These are phyloP conservation scores for Malthinus seriepunctatus DNA, from an alignment of 2,888 invertebrate genomes.

Conservation along the genomic window DNA sequence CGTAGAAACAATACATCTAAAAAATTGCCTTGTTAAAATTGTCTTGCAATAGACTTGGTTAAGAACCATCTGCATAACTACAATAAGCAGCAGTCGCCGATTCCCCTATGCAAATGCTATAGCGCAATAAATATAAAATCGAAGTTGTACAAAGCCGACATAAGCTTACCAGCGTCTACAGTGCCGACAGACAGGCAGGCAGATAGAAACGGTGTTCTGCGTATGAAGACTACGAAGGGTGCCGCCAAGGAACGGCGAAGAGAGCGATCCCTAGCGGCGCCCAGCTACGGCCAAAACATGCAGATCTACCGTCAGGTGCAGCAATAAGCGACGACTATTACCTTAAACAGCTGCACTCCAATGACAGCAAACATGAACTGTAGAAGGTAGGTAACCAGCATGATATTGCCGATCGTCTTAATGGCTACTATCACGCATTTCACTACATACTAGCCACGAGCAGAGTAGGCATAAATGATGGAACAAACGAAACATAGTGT, in stretches of 20 bases:
- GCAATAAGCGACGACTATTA: constrained; percentile 59
- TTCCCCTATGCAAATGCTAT: constrained; percentile 26
- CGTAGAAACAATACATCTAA: constrained; percentile 33
- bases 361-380: constrained; percentile 99
- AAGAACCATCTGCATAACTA: constrained; percentile 42
- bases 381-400: constrained; percentile 99
- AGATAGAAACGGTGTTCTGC: constrained; percentile 38
- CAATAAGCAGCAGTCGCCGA: constrained; percentile 35
- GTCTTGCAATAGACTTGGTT: constrained; percentile 30
- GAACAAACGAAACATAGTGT: constrained; percentile 48
- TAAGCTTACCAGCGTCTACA: constrained; percentile 50
- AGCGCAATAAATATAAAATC: constrained; percentile 30
- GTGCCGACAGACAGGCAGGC: constrained; percentile 48
- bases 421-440: constrained; percentile 99
- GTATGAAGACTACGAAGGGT: constrained; percentile 32
- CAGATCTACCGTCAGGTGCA: constrained; percentile 51
- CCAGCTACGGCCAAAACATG: constrained; percentile 50
- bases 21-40: constrained; percentile 38
- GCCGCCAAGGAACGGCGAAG: constrained; percentile 29
- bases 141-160: constrained; percentile 32
- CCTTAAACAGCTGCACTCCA: constrained; percentile 99
- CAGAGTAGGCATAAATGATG: constrained; percentile 51
- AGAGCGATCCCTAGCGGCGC: constrained; percentile 26
- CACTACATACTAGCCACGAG: constrained; percentile 87
- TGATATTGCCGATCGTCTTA: constrained; percentile 99